A percentile compares a stretch with the other conserved stretches of the same genome.
These are phyloP conservation scores for Bagarius yarrelli DNA, from an alignment of 2,113 vertebrate genomes.

Conservation along the genomic window DNA sequence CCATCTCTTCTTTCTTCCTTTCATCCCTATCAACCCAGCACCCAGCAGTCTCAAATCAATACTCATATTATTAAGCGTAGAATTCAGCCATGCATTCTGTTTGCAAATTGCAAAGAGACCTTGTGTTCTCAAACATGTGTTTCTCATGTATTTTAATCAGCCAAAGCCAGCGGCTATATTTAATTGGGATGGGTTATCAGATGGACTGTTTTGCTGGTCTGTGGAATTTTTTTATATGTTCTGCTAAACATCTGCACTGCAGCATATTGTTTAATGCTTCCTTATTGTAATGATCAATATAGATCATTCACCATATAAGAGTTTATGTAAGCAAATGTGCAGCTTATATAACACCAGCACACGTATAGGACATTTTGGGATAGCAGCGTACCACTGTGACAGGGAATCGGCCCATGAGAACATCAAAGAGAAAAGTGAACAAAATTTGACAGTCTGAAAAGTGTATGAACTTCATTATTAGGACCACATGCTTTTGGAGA, in stretches of 20 bases:
- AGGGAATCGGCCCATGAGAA: conserved; percentile 7
- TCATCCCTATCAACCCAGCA: not conserved
- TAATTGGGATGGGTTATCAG: conserved; percentile 57
- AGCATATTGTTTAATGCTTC: conserved; percentile 64
- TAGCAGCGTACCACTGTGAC: conserved; percentile 18
- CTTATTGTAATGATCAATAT: conserved; percentile 58
- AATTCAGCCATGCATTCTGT: conserved; percentile 39
- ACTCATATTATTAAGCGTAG: conserved; percentile 19
- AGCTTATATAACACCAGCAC: conserved; percentile 57
- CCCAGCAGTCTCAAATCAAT: not conserved
- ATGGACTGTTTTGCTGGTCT: not conserved
- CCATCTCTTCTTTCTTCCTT: not conserved
- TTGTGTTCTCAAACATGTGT: conserved; percentile 1
- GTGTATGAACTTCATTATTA: not conserved
- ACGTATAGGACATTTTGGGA: conserved; percentile 18
- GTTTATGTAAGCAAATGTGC: conserved; percentile 62
- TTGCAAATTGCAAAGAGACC: conserved; percentile 43
- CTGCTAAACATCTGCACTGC: conserved; percentile 71
- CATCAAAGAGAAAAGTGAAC: conserved; percentile 23
- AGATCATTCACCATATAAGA: conserved; percentile 60
- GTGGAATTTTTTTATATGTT: conserved; percentile 52
- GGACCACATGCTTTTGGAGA: not conserved
- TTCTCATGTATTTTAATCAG: conserved; percentile 46
- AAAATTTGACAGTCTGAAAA: not conserved
- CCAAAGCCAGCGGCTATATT: conserved; percentile 53